Evolutionary conservation across 2,113 vertebrate species (phyloP).

Genomic region (Varanus komodoensis): DNA sequence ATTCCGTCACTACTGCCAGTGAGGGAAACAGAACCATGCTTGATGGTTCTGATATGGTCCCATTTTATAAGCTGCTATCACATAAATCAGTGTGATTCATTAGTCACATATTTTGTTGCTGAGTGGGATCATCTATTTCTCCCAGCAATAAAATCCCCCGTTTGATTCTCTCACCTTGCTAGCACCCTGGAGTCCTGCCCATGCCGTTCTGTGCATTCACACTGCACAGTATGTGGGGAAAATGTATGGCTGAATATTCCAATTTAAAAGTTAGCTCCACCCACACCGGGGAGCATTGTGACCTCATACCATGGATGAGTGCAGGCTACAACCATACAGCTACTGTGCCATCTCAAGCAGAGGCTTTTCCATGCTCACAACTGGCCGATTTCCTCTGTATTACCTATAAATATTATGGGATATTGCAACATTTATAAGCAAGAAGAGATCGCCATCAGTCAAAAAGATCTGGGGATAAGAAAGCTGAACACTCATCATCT

Average conservation of each 20-base stretch:
- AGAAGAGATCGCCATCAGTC: background rate
- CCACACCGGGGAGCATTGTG: conserved; percentile 15
- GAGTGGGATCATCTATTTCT: background rate
- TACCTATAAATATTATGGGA: background rate
- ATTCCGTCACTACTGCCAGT: too few relatives aligned
- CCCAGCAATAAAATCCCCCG: background rate
- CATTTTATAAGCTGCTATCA: background rate
- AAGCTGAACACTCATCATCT: background rate
- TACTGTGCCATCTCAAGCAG: background rate
- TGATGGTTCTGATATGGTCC: background rate
- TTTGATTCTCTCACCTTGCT: background rate
- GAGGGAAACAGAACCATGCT: too few relatives aligned
- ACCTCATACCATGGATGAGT: background rate
- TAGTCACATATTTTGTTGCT: background rate
- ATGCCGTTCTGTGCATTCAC: conserved; percentile 1
- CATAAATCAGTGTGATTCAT: background rate
- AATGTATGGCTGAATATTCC: background rate
- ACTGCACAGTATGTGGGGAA: background rate
- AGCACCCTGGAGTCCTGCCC: background rate
- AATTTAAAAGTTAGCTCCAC: conserved; percentile 12
- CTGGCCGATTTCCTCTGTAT: background rate
- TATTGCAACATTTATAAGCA: background rate
- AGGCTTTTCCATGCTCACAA: background rate
- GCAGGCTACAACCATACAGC: background rate
- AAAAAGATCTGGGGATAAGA: background rate